Percentiles rank a stretch among this genome's conserved stretches.
Conservation (phyloP, 2,797 vertebrate genomes). For the Loris lydekkerianus region DNA sequence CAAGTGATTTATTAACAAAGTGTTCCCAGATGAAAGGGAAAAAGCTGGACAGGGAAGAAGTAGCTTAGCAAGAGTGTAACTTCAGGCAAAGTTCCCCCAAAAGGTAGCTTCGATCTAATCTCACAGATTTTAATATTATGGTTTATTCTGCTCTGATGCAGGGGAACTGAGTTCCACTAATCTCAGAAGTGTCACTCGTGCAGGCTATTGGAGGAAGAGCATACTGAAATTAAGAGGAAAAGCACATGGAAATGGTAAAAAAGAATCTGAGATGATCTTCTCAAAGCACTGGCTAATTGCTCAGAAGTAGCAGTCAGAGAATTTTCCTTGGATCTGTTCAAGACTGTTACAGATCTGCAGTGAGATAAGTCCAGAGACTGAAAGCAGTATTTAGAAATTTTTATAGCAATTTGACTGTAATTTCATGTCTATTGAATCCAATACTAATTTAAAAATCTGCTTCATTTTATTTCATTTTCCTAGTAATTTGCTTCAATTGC, state of each 20-base stretch:
- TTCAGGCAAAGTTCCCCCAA: not conserved
- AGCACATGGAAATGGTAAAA: not conserved
- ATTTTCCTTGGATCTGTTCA: not conserved
- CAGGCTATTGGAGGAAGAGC: not conserved
- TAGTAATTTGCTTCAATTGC: conserved; percentile 29
- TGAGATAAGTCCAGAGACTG: conserved; percentile 5
- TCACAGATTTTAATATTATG: not conserved
- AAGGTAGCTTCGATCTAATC: not conserved
- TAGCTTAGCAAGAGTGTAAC: not conserved
- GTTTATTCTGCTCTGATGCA: not conserved
- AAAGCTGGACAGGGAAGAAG: not conserved
- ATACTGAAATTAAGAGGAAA: not conserved
- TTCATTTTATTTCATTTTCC: conserved; percentile 41
- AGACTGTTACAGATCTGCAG: not conserved
- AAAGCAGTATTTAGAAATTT: conserved; percentile 1
- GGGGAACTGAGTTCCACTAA: not conserved
- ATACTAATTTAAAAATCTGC: not conserved
- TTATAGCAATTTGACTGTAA: not conserved
- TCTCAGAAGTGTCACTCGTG: not conserved
- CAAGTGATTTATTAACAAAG: not conserved
- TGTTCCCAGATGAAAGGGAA: not conserved
- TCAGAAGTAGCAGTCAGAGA: not conserved
- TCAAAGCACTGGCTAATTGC: not conserved
- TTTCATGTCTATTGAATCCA: conserved; percentile 34
- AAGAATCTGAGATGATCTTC: not conserved